phyloP scores from a whole-genome alignment of 2,888 invertebrate species.

The Ischnura elegans region DNA sequence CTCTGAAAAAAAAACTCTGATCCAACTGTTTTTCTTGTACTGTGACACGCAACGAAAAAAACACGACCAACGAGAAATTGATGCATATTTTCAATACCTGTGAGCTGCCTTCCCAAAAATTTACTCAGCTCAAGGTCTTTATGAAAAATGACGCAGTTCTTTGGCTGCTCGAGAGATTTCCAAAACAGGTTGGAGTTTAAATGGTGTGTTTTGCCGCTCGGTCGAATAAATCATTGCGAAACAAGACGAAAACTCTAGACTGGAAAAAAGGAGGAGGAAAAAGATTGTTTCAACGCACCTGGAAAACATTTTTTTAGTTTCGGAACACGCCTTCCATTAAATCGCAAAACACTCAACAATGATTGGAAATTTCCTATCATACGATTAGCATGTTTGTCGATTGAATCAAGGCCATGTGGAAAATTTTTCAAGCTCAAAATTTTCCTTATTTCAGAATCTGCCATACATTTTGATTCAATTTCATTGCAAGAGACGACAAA shows the following conservation, averaged over 20 bases:
- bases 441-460: too few relatives aligned
- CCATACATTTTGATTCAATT: too few relatives aligned
- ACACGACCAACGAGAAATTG: not conserved
- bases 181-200: constrained; percentile 31
- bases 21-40: not conserved
- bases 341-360: not conserved
- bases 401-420: too few relatives aligned
- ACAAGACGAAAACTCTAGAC: not conserved
- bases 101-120: constrained; percentile 7
- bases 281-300: not conserved
- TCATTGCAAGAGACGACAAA: too few relatives aligned
- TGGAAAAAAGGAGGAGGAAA: not conserved
- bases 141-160: constrained; percentile 26
- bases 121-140: not conserved
- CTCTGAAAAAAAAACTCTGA: not conserved
- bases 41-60: not conserved
- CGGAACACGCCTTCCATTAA: not conserved
- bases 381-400: too few relatives aligned
- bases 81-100: not conserved
- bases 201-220: not conserved
- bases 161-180: not conserved
- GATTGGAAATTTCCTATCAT: too few relatives aligned
- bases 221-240: not conserved
- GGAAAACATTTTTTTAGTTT: not conserved
- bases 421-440: too few relatives aligned